Base-by-base conservation (phyloP, 2,797 vertebrate species). In the Microctenopoma stevenorrisi region DNA sequence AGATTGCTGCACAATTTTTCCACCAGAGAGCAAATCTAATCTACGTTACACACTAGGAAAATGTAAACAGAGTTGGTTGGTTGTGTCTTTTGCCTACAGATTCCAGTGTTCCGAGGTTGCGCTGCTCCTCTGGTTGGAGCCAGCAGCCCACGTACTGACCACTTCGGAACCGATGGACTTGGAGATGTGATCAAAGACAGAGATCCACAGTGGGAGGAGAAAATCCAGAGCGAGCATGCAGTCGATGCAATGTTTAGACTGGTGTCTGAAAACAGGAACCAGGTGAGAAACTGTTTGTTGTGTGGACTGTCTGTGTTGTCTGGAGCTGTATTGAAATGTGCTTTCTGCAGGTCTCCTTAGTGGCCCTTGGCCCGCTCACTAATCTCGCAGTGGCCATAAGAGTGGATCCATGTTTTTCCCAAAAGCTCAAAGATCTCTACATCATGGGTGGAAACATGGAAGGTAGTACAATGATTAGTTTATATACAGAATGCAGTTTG, bases 371-470 rank as follows among this genome's bases (percentile, higher is more conserved):
- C 3, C 94, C 94, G 0, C 89, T 95, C 61, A 94, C 94, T 25
- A 95, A 95, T 75, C 86, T 95, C 64, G 94, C 94, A 0, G 64
- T 95, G 71, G 94, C 94, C 7, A 68, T 94, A 59, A 84, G 82
- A 74, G 50, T 95, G 76, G 93, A 95, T 52, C 93, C 90, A 4
- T 2, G 50, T 15, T 91, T 95, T n/a, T 90, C 93, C n/a, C 56
- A 91, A 33, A 94, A 94, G 68, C 89, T 95, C 38, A 92, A 89
- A 68, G 88, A 92, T n/a, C 59, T 95, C 57, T 93, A 90, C 76
- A 93, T 95, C 9, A 95, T 95, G 94, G 94, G 95, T 0, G 94
- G 95, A 35, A 95, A 95, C 81, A 94, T 91, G 89, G 93, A 95
- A 88, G 95, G 94, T 95, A 79, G 72, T 0, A 25, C 16, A 5